Percentiles rank a stretch among this genome's conserved stretches.
phyloP scores from a whole-genome alignment of 2,797 vertebrate species.

The Enteromius viviparus region DNA sequence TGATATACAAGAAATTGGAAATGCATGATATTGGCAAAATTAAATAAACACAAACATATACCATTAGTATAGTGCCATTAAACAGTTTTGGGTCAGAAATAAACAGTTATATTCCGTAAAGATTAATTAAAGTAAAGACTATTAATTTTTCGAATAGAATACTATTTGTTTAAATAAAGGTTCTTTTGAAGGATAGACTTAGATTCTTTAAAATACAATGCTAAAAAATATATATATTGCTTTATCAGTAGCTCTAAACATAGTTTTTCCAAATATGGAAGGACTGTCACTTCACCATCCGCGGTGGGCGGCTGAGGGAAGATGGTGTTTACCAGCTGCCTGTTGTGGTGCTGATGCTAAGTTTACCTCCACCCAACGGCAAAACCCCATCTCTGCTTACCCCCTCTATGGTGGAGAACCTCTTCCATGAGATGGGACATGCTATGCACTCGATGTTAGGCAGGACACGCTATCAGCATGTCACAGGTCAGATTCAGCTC shows the following conservation, averaged over 20 bases:
- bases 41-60: background rate
- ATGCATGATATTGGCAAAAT: background rate
- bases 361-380: constrained; percentile 82
- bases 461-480: constrained; percentile 93
- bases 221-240: no score
- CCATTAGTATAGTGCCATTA: background rate
- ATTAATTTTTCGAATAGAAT: background rate
- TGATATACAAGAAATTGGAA: background rate
- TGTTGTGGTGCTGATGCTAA: constrained; percentile 94
- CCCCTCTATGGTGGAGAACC: constrained; percentile 97
- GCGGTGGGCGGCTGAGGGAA: constrained; percentile 85
- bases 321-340: constrained; percentile 89
- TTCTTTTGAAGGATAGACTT: background rate
- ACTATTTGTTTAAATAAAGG: background rate
- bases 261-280: constrained; percentile 58
- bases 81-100: background rate
- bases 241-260: no score
- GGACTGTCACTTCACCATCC: constrained; percentile 98
- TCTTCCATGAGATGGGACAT: constrained; percentile 98
- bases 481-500: constrained; percentile 80
- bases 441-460: constrained; percentile 99
- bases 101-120: no score
- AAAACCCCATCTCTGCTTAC: constrained; percentile 84
- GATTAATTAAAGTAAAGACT: background rate
- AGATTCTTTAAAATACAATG: no score